These are phyloP conservation scores for Drosophila algonquin DNA, from an alignment of 2,888 invertebrate species.

Conservation along the genomic window DNA sequence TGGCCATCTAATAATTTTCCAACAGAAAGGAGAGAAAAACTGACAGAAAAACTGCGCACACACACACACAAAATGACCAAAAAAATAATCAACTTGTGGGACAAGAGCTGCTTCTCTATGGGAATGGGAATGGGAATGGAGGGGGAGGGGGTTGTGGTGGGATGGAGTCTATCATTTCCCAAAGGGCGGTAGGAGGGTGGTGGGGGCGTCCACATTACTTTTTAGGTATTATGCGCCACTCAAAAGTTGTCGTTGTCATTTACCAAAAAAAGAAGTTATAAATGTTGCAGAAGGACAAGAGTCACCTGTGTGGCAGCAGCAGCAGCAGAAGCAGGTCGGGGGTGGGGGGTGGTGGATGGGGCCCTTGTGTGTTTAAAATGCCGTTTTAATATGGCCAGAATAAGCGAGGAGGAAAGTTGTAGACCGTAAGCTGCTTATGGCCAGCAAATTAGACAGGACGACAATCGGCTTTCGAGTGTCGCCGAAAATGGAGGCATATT, in stretches of 20 bases:
- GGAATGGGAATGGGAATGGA: neutral
- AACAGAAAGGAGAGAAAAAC: constrained; percentile 30
- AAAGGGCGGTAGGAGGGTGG: constrained; percentile 26
- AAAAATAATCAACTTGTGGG: constrained; percentile 63
- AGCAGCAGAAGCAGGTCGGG: no score
- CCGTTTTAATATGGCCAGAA: constrained; percentile 63
- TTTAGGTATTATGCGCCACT: constrained; percentile 54
- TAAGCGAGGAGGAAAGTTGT: constrained; percentile 23
- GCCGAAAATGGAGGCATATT: constrained; percentile 20
- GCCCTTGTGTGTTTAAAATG: constrained; percentile 50
- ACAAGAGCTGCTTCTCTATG: constrained; percentile 20
- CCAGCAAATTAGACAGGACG: constrained; percentile 62
- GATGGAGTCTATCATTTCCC: constrained; percentile 39
- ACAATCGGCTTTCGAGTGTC: constrained; percentile 50
- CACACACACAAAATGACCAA: constrained; percentile 47
- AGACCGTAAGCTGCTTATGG: constrained; percentile 68
- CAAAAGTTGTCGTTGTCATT: constrained; percentile 42
- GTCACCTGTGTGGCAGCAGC: neutral
- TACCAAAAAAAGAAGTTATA: constrained; percentile 13
- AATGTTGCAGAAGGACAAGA: constrained; percentile 8
- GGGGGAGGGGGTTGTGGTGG: neutral
- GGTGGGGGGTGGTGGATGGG: neutral
- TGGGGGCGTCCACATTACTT: constrained; percentile 26
- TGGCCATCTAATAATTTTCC: constrained; percentile 65
- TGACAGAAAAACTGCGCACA: constrained; percentile 31